Base-by-base conservation (phyloP, 2,888 invertebrate species). In the Cacoxenus indagator region DNA sequence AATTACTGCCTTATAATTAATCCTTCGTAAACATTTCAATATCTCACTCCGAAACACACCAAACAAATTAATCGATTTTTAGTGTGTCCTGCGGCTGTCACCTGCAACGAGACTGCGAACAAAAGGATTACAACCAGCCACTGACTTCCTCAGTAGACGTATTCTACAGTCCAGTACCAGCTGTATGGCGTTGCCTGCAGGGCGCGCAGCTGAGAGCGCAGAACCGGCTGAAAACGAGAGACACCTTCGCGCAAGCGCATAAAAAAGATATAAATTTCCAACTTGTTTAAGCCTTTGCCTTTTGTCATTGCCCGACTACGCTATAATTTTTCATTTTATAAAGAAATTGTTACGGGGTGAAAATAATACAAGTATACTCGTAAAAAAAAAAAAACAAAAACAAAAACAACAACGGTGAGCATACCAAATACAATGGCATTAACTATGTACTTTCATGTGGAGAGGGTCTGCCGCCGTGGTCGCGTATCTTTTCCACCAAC, bases 251-350 rank as follows among this genome's bases (percentile, higher is more conserved):
- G 70, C 70, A 66, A 75, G 68, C 74, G 84, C 85, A 84, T 84
- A 84, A 84, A 85, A 85, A 84, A 77, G 76, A 84, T 83, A 84
- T 84, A 84, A 85, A 85, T 84, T 85, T 75, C 74, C 77, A 77
- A 81, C 83, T 83, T 48, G 43, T 66, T 66, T 62, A 62, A 61
- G 61, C 61, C 61, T 43, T 45, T 61, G 19, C 14, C 17, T 26
- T 27, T 27, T 55, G 27, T 17, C 54, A 48, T 26, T 22, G 26
- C 55, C 27, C 26, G 61, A 64, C 48, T 64, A 24, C 75, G 62
- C 70, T 72, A 70, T 83, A 83, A 83, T 80, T 80, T 80, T 76
- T 80, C 80, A 80, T 77, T 77, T 78, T 66, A 71, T 67, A n/a
- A 70, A 59, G 66, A 37, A 37, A 37, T 11, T 37, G 37, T n/a